Percentiles rank a stretch among this genome's conserved stretches.
phyloP scores from a whole-genome alignment of 2,797 vertebrate species.

The Peromyscus aztecus region DNA sequence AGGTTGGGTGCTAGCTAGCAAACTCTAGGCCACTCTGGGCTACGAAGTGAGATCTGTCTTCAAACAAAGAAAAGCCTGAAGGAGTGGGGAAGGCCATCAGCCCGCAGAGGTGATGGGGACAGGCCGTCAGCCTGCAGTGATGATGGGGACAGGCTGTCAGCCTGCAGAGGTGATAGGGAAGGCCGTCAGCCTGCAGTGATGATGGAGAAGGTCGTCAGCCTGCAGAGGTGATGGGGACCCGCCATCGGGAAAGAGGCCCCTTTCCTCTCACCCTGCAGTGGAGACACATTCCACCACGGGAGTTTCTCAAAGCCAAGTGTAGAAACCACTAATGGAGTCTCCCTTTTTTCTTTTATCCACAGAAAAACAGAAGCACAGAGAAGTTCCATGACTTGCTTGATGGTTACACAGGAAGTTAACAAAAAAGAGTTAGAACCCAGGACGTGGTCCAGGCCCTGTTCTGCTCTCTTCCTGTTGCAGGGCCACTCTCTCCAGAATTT shows the following conservation, averaged over 20 bases:
- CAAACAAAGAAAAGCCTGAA: background rate
- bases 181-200: background rate
- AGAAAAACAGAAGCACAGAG: background rate
- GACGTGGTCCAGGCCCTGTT: background rate
- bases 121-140: background rate
- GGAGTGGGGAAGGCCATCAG: background rate
- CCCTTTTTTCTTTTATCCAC: background rate
- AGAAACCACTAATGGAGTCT: background rate
- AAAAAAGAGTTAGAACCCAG: background rate
- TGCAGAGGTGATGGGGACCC: background rate
- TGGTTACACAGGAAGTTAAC: background rate
- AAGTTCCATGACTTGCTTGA: background rate
- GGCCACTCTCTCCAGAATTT: background rate
- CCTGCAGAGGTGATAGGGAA: too few species aligned
- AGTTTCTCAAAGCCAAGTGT: conserved; percentile 3
- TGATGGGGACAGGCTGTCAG: too few species aligned
- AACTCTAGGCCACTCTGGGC: background rate
- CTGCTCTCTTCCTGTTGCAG: background rate
- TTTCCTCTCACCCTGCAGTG: background rate
- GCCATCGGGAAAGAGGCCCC: background rate
- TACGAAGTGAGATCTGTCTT: background rate
- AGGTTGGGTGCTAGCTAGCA: background rate
- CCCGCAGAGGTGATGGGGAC: background rate
- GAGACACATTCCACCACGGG: background rate
- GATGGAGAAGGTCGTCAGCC: background rate